Evolutionary conservation across 2,888 invertebrate genomes (phyloP).

Genomic region (Rhagonycha fulva): DNA sequence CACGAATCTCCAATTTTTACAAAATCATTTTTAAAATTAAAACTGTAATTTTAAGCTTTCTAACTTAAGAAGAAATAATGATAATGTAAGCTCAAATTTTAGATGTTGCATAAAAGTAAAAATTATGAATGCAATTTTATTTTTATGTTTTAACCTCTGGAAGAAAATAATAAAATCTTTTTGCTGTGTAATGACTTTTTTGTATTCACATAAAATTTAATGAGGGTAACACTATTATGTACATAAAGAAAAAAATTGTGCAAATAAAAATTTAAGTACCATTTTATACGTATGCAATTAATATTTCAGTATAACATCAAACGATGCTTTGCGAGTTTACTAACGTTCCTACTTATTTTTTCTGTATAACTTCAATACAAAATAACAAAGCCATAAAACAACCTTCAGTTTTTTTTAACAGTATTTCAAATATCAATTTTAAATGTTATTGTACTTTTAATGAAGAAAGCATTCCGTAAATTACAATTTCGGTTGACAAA

Average conservation of each 20-base stretch:
- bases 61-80: background rate
- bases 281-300: background rate
- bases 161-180: background rate
- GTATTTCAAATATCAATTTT: background rate
- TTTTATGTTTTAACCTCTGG: background rate
- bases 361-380: background rate
- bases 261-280: background rate
- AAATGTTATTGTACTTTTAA: background rate
- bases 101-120: background rate
- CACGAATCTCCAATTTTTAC: too few species aligned
- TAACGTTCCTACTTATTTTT: background rate
- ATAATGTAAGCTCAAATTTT: background rate
- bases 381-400: background rate
- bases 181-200: background rate
- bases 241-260: background rate
- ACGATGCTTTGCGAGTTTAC: background rate
- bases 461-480: background rate
- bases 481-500: too few species aligned
- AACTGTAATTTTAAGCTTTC: too few species aligned
- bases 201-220: background rate
- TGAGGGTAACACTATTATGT: background rate
- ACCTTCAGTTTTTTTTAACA: background rate
- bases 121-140: background rate
- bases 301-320: background rate
- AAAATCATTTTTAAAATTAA: too few species aligned